phyloP scores from a whole-genome alignment of 1,140 invertebrate species.

The Musca vetustissima region DNA sequence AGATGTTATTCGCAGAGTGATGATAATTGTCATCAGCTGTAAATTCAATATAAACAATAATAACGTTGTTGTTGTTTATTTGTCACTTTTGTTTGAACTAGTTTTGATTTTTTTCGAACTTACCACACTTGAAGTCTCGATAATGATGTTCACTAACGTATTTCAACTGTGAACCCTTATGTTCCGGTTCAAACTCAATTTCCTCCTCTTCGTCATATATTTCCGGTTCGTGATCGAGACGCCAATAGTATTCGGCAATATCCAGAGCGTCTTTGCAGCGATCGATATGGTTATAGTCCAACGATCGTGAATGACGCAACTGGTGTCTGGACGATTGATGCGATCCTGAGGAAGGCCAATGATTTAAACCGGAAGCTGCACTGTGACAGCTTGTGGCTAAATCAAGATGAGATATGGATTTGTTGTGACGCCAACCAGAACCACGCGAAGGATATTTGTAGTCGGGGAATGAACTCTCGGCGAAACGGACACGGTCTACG shows the following conservation, averaged over 20 bases:
- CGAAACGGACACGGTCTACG: constrained; percentile 50
- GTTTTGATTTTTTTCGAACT: not conserved
- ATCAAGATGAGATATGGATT: constrained; percentile 53
- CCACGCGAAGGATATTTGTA: constrained; percentile 43
- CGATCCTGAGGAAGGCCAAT: constrained; percentile 37
- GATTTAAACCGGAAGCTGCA: constrained; percentile 52
- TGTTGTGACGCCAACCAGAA: constrained; percentile 53
- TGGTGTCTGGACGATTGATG: constrained; percentile 39
- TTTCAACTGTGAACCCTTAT: constrained; percentile 5
- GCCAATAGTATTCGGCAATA: constrained; percentile 54
- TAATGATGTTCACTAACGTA: constrained; percentile 18
- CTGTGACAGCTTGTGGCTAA: constrained; percentile 54
- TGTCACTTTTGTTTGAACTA: not conserved
- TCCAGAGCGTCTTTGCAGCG: constrained; percentile 44
- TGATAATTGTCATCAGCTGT: constrained; percentile 27
- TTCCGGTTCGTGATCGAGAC: constrained; percentile 46
- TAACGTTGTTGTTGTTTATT: not conserved
- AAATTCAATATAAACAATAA: not conserved
- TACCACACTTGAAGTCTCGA: constrained; percentile 18
- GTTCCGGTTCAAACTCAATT: constrained; percentile 14
- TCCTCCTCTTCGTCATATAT: constrained; percentile 22
- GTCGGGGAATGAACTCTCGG: constrained; percentile 33
- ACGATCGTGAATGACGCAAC: constrained; percentile 48
- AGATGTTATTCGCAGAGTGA: constrained; percentile 19
- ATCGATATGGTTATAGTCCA: constrained; percentile 43